Conservation (phyloP, 1,140 invertebrate genomes). For the Drosophila kepulauana region DNA sequence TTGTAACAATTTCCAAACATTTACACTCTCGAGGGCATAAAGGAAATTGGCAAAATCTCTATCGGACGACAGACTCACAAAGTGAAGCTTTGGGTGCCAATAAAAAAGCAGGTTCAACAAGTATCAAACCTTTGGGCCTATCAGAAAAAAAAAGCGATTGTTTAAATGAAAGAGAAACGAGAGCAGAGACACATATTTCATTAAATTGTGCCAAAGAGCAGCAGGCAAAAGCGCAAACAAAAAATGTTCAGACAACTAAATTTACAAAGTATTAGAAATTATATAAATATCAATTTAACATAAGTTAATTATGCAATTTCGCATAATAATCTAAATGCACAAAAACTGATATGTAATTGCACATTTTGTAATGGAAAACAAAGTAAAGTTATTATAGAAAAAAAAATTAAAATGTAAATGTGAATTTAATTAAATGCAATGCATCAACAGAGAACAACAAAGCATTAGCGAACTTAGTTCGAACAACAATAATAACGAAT, state of each 20-base stretch:
- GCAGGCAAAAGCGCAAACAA: too few relatives aligned
- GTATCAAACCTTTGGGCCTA: constrained; percentile 19
- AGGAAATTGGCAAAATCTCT: constrained; percentile 64
- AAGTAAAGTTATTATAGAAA: too few relatives aligned
- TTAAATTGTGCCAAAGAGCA: not conserved
- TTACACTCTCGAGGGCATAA: constrained; percentile 29
- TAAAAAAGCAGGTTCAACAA: constrained; percentile 54
- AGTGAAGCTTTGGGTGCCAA: constrained; percentile 5
- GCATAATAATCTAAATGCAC: too few relatives aligned
- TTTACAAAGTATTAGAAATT: not conserved
- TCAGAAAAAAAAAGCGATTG: not conserved
- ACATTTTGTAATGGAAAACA: too few relatives aligned
- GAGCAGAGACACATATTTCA: not conserved
- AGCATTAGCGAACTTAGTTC: constrained; percentile 14
- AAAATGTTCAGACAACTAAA: not conserved
- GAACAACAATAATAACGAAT: constrained; percentile 29
- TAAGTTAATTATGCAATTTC: too few relatives aligned
- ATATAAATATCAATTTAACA: too few relatives aligned
- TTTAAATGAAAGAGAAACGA: not conserved
- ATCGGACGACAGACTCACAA: not conserved
- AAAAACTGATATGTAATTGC: too few relatives aligned
- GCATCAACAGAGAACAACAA: not conserved
- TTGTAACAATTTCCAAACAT: too few relatives aligned
- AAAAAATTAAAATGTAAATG: constrained; percentile 33
- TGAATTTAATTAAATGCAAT: constrained; percentile 53